Percentiles rank a stretch among this genome's conserved stretches.
These are phyloP conservation scores for Cotesia vestalis DNA, from an alignment of 1,140 invertebrate species.

Conservation along the genomic window DNA sequence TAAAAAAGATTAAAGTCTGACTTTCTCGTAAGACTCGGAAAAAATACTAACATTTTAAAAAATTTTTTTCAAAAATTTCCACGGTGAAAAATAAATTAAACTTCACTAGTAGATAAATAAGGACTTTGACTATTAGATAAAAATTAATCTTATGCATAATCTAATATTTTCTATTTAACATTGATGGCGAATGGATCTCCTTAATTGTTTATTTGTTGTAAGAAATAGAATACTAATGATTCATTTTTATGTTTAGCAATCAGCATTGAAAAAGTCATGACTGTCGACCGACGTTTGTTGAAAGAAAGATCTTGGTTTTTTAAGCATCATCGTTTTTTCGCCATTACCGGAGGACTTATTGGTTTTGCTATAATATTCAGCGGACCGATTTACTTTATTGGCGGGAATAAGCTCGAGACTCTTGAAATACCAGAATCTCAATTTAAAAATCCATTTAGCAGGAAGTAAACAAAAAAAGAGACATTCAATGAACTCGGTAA, in stretches of 20 bases:
- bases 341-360: constrained; percentile 63
- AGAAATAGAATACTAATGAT: background rate
- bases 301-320: constrained; percentile 59
- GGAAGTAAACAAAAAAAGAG: constrained; percentile 30
- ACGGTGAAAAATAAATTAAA: too few relatives aligned
- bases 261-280: constrained; percentile 39
- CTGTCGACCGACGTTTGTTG: constrained; percentile 35
- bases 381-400: constrained; percentile 73
- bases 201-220: too few relatives aligned
- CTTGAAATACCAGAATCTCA: constrained; percentile 45
- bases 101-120: too few relatives aligned
- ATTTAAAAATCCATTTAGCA: constrained; percentile 17
- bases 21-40: too few relatives aligned
- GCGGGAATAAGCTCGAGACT: constrained; percentile 51
- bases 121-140: too few relatives aligned
- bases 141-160: too few relatives aligned
- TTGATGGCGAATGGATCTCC: too few relatives aligned
- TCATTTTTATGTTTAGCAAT: constrained; percentile 26
- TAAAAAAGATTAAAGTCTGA: too few relatives aligned
- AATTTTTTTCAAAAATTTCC: too few relatives aligned
- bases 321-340: constrained; percentile 63
- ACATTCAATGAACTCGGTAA: constrained; percentile 78
- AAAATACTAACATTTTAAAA: too few relatives aligned
- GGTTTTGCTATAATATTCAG: constrained; percentile 71
- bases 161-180: too few relatives aligned